Conservation (phyloP, 2,888 invertebrate species). For the Erebia epiphron region DNA sequence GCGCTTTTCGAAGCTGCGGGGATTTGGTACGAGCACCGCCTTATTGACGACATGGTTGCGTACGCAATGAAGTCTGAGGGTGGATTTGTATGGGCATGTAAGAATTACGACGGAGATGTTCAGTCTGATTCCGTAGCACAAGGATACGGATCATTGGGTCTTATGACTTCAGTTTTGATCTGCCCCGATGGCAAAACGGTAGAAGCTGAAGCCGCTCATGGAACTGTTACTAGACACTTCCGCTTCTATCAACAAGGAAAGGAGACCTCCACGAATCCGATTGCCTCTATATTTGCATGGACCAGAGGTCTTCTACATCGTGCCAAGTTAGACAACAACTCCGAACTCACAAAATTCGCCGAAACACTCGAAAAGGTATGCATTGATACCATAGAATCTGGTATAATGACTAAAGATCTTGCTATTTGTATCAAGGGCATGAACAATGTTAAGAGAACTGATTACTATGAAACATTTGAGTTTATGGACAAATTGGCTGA, state of each 20-base stretch:
- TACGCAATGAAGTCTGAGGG: constrained; percentile 99
- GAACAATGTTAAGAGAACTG: constrained; percentile 88
- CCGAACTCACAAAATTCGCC: constrained; percentile 89
- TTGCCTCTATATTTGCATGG: constrained; percentile 99
- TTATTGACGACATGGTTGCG: constrained; percentile 99
- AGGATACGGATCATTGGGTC: constrained; percentile 96
- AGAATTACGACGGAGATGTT: constrained; percentile 99
- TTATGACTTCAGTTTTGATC: constrained; percentile 98
- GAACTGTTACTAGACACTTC: constrained; percentile 97
- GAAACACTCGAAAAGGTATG: constrained; percentile 94
- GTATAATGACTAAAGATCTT: constrained; percentile 98
- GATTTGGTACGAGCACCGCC: constrained; percentile 98
- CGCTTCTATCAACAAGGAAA: constrained; percentile 95
- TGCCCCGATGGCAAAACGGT: constrained; percentile 99
- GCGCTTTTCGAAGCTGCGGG: constrained; percentile 90
- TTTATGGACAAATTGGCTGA: constrained; percentile 97
- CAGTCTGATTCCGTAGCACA: constrained; percentile 99
- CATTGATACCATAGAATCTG: constrained; percentile 96
- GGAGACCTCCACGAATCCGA: constrained; percentile 99
- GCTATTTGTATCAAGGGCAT: constrained; percentile 99
- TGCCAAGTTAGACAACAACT: constrained; percentile 95
- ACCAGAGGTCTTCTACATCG: constrained; percentile 96
- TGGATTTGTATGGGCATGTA: constrained; percentile 99
- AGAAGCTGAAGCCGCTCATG: constrained; percentile 99
- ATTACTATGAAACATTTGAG: constrained; percentile 98